Evolutionary conservation across 2,113 vertebrate species (phyloP), one percentile per base, ranked within the genome.

Genomic region (Thinocorus orbignyianus): DNA sequence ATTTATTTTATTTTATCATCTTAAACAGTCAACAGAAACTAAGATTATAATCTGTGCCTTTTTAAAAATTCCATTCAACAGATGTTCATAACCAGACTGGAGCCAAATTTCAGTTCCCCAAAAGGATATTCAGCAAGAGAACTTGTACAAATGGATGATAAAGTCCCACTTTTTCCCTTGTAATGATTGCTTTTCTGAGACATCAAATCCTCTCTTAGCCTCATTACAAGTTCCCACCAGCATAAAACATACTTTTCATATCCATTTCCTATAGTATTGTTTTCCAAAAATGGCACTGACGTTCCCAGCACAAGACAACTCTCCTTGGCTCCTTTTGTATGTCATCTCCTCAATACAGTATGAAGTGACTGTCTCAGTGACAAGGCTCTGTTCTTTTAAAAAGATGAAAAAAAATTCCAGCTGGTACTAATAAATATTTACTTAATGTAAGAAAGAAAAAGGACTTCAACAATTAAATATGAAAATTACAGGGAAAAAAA

Each of bases 81-180:
- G 90, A 96, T 96, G 93, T 96, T 96, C 92, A 73, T 58, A 42
- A 92, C 65, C 83, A 82, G 88, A 70, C 61, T 31, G 2, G 73
- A 96, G 96, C 92, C 96, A 96, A 94, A 96, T 97, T 96, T 94
- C 93, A 92, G 92, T 46, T 94, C 78, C 91, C 95, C 94, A 85
- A 37, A 96, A 96, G 92, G 86, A 87, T 61, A 94, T 80, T 97
- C 88, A 96, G 77, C 48, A 41, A 2, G 41, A 94, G 86, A 95
- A 96, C 92, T 94, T 95, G n/a, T 72, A 93, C 91, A 94, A 93
- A 95, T 89, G 92, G 92, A 91, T 77, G 88, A 91, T 93, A 84
- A 96, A 95, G 81, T 94, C 95, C 73, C 12, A 0, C 26, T 92
- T 87, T 93, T 33, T 35, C 88, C 58, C 92, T 69, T 49, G 70